These are phyloP conservation scores for Pogonomyrmex barbatus DNA, from an alignment of 1,140 invertebrate species.

Conservation along the genomic window DNA sequence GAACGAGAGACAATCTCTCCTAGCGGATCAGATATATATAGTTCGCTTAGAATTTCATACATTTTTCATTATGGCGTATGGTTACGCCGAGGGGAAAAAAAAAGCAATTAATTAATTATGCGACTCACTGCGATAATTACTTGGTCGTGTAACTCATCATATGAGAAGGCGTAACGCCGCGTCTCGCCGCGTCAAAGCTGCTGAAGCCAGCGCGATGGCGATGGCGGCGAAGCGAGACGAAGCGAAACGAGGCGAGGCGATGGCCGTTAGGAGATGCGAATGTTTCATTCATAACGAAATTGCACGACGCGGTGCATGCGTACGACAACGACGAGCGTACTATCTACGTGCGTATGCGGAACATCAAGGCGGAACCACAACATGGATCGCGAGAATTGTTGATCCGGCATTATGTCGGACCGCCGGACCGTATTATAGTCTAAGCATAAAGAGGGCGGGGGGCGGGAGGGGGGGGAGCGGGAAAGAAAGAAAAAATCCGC, in stretches of 20 bases:
- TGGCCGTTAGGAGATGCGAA: slow-evolving; percentile 6
- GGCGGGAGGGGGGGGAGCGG: no score
- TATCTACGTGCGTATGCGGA: slow-evolving; percentile 7
- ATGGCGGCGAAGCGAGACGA: slow-evolving; percentile 9
- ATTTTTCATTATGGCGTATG: no score
- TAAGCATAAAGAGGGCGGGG: background rate
- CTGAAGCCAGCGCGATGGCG: background rate
- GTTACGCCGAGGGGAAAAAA: background rate
- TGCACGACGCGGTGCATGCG: slow-evolving; percentile 10
- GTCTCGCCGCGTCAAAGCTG: background rate
- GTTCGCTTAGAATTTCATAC: no score
- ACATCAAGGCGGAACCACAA: background rate
- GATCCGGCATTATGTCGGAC: background rate
- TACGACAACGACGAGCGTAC: slow-evolving; percentile 21
- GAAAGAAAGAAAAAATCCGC: background rate
- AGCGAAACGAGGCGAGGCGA: slow-evolving; percentile 1
- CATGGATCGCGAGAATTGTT: background rate
- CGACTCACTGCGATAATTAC: slow-evolving; percentile 27
- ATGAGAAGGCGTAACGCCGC: background rate
- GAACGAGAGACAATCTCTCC: no score
- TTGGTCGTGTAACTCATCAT: background rate
- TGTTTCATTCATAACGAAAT: slow-evolving; percentile 58
- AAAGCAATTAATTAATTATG: slow-evolving; percentile 9
- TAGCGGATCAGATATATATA: no score
- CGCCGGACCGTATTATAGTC: background rate